Conservation (phyloP, 2,113 vertebrate genomes). For the Taxidea taxus region DNA sequence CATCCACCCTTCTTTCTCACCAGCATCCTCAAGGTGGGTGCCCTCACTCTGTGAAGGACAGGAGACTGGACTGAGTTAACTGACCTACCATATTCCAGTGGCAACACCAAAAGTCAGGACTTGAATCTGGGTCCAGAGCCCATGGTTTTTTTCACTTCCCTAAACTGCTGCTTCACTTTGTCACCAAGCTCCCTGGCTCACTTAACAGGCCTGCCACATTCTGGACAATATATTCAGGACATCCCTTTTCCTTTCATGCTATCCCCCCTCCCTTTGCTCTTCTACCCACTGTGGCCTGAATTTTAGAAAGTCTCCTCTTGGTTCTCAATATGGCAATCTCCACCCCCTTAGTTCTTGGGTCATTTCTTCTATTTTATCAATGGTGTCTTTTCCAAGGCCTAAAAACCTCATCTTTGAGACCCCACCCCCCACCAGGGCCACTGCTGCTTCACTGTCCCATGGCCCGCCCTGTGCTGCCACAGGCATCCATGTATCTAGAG, state of each 20-base stretch:
- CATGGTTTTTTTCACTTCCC: background rate
- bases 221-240: background rate
- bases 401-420: rapidly evolving
- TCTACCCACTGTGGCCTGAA: background rate
- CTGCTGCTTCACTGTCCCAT: rapidly evolving
- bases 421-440: rapidly evolving
- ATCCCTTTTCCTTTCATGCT: too few species aligned
- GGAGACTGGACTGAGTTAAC: background rate
- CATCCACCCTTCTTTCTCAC: background rate
- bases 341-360: background rate
- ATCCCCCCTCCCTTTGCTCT: rapidly evolving
- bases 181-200: background rate
- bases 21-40: rapidly evolving
- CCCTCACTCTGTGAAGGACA: background rate
- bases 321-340: background rate
- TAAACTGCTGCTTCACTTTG: background rate
- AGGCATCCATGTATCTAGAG: background rate
- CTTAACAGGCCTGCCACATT: background rate
- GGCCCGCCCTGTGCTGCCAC: rapidly evolving
- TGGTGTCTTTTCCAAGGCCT: rapidly evolving
- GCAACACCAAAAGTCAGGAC: background rate
- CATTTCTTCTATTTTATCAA: background rate
- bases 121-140: background rate
- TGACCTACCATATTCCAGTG: rapidly evolving
- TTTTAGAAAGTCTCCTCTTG: background rate